phyloP scores from a whole-genome alignment of 2,113 vertebrate genomes.

The Eclectus roratus region DNA sequence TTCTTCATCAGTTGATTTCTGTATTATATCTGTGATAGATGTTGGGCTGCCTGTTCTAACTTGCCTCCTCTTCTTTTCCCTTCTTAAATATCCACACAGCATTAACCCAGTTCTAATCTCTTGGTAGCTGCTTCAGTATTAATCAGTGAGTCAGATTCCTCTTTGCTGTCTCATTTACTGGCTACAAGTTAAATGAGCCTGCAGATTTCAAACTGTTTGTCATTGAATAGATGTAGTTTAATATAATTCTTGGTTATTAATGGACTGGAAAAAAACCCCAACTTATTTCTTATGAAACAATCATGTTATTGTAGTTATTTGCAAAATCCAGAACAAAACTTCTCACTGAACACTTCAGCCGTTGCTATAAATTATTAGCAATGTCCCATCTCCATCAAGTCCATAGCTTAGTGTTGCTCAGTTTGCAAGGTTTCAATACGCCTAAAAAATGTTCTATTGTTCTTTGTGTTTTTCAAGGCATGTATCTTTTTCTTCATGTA shows the following conservation, averaged over 20 bases:
- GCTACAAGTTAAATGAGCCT: slow-evolving; percentile 16
- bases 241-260: slow-evolving; percentile 29
- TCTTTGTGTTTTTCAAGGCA: neutral
- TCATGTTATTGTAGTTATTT: neutral
- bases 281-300: neutral
- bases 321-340: slow-evolving; percentile 11
- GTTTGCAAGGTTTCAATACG: neutral
- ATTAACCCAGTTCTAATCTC: neutral
- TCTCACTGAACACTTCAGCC: neutral
- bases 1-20: neutral
- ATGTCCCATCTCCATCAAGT: neutral
- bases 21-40: neutral
- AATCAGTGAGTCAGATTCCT: neutral
- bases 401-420: neutral
- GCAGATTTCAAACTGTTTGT: slow-evolving; percentile 31
- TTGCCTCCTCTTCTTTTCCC: neutral
- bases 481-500: neutral
- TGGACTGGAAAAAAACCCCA: neutral
- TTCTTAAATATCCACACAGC: neutral
- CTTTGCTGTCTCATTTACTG: neutral
- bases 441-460: neutral
- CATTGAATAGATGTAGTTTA: slow-evolving; percentile 1
- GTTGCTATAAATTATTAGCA: neutral
- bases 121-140: neutral
- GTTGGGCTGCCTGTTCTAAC: neutral